These are phyloP conservation scores for Montipora efflorescens DNA, from an alignment of 64 coral and sea anemone species.

Conservation along the genomic window DNA sequence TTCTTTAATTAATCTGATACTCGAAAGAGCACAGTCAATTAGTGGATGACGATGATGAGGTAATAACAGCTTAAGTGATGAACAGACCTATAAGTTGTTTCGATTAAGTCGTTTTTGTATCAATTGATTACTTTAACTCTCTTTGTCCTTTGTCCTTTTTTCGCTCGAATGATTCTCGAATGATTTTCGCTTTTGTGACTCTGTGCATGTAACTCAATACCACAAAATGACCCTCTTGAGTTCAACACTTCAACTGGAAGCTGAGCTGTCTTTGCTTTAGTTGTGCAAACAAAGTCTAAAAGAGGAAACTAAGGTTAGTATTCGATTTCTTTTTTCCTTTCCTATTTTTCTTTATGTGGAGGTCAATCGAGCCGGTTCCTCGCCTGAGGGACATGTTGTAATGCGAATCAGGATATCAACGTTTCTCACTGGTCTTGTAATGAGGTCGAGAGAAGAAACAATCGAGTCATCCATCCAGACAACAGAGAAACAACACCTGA, in stretches of 20 bases:
- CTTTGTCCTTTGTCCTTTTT: slow-evolving; percentile 31
- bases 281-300: neutral
- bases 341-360: no score
- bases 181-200: no score
- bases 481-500: neutral
- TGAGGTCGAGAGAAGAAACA: slow-evolving; percentile 14
- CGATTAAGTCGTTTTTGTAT: no score
- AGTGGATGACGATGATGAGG: neutral
- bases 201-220: neutral
- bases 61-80: neutral
- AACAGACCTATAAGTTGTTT: neutral
- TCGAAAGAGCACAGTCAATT: neutral
- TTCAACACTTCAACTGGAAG: neutral
- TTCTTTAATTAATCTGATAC: neutral
- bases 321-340: neutral
- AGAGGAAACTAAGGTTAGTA: neutral
- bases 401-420: no score
- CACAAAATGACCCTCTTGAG: neutral
- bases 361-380: no score
- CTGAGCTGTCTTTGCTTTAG: neutral
- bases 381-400: no score
- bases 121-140: neutral
- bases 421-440: neutral
- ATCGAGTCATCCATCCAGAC: slow-evolving; percentile 2
- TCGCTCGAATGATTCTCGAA: neutral